A percentile compares a stretch with the other conserved stretches of the same genome.
These are phyloP conservation scores for Mola mola DNA, from an alignment of 2,113 vertebrate species.

Conservation along the genomic window DNA sequence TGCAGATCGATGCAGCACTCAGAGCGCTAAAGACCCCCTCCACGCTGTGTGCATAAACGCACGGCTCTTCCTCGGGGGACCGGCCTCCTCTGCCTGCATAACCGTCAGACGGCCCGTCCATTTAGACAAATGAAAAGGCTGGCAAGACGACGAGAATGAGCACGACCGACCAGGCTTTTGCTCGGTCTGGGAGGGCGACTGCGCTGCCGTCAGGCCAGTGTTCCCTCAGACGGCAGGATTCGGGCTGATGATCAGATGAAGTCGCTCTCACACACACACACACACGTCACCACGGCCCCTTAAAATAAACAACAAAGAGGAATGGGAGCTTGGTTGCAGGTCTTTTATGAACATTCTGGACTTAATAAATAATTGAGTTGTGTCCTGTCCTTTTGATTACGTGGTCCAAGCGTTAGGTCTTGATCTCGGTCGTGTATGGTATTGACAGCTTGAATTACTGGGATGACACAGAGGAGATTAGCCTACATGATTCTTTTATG, in stretches of 20 bases:
- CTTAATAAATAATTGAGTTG: conserved; percentile 24
- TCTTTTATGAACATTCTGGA: conserved; percentile 9
- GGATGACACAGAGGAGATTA: not conserved
- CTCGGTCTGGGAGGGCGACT: conserved; percentile 39
- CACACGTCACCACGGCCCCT: conserved; percentile 2
- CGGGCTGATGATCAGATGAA: conserved; percentile 21
- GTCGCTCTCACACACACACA: conserved; percentile 2
- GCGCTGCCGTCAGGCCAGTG: conserved; percentile 16
- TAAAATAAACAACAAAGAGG: conserved; percentile 18
- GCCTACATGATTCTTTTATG: not conserved
- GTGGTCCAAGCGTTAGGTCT: conserved; percentile 2
- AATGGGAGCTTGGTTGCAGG: conserved; percentile 25
- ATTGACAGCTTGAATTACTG: conserved; percentile 18
- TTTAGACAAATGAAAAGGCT: conserved; percentile 80
- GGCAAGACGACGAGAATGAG: conserved; percentile 57
- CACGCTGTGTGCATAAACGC: conserved; percentile 47
- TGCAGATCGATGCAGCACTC: conserved; percentile 68
- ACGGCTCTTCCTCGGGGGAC: conserved; percentile 49
- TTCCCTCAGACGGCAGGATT: conserved; percentile 27
- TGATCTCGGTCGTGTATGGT: conserved; percentile 1
- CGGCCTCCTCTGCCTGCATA: conserved; percentile 46
- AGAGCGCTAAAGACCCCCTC: conserved; percentile 57
- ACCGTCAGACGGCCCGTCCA: conserved; percentile 61
- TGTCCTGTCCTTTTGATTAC: conserved; percentile 18
- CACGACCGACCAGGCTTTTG: conserved; percentile 45